Evolutionary conservation across 2,888 invertebrate species (phyloP), one percentile per base, ranked within the genome.

Genomic region (Uropetala carovei): DNA sequence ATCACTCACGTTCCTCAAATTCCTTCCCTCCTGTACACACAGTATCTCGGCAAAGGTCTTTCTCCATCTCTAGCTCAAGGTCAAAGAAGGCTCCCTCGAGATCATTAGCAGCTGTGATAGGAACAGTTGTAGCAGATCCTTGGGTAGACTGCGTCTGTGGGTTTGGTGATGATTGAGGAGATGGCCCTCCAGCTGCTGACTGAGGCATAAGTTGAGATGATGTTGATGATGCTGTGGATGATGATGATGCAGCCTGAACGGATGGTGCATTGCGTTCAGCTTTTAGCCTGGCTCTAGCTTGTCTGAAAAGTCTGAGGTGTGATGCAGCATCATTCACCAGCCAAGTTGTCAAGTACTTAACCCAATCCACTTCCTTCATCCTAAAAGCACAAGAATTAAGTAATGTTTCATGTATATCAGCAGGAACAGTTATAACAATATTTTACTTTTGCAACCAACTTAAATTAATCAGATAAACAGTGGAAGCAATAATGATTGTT

Each of bases 281-380:
- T 92, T 93, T 93, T 30, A 92, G 85, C 86, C 93, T 92, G 7
- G 93, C 96, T 94, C 96, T 95, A 0, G 99, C 98, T 94, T 98
- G 97, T 93, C 98, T 97, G 94, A 97, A 99, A 43, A 99, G 95
- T 93, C 98, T 96, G 93, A 99, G 96, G 95, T 99, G 99, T 57
- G 98, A 97, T 0, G 98, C 98, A 93, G 98, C 96, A 95, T 99
- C 98, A 95, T 99, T 99, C 1, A 99, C 98, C 93, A 99, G 96
- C 93, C 97, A 96, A 60, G 98, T 98, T 30, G 99, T 98, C 93
- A 99, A 96, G 94, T 98, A 97, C 68, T 98, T 97, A 94, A 98
- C 97, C 98, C 99, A 98, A 95, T 99, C 98, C 18, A 98, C 97
- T 94, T 97, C 97, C 96, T 98, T 98, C 85, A 98, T 95, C 93